Base-by-base conservation (phyloP, 2,113 vertebrate genomes). In the Hiodon alosoides region DNA sequence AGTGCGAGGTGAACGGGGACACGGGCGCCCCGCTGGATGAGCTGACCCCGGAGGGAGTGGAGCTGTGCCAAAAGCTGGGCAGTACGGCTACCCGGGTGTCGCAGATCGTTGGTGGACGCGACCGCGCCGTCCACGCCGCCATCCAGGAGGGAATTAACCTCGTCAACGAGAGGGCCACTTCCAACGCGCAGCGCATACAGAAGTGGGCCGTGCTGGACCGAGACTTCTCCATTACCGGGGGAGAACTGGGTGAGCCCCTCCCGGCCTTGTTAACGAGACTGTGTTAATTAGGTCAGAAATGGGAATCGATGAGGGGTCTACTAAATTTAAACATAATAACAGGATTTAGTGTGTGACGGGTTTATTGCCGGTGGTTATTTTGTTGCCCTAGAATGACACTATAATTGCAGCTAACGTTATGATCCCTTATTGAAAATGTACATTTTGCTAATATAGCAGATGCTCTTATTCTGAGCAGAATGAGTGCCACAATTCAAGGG, bases 121-220 rank as follows among this genome's bases (percentile, higher is more conserved):
- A 98, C 83, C 83, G 84, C 0, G 74, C 77, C 0, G 0, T 98
- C 31, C 86, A 93, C 0, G 0, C 61, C 0, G 92, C 95, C 73
- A 93, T 98, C 78, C 94, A 98, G 88, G 90, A 92, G 14, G 94
- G 90, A 3, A 91, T 98, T 31, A 85, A 89, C 0, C 13, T 74
- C 0, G 93, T 95, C 77, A 99, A 98, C 0, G 79, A 93, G 75
- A 69, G 73, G 0, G 91, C 95, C 0, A 66, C 70, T 0, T 96
- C 95, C 1, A 94, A 95, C 0, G 91, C 93, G 0, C 96, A 98
- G 89, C 93, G 87, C 61, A 78, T 99, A 46, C 95, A 95, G 83
- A 99, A 97, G 80, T 98, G 94, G 93, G 4, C 79, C 3, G 51
- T 98, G 1, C 83, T 99, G 79, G 89, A 93, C 2, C 90, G 86